Conservation (phyloP, 2,797 vertebrate genomes). For the Acridotheres tristis region DNA sequence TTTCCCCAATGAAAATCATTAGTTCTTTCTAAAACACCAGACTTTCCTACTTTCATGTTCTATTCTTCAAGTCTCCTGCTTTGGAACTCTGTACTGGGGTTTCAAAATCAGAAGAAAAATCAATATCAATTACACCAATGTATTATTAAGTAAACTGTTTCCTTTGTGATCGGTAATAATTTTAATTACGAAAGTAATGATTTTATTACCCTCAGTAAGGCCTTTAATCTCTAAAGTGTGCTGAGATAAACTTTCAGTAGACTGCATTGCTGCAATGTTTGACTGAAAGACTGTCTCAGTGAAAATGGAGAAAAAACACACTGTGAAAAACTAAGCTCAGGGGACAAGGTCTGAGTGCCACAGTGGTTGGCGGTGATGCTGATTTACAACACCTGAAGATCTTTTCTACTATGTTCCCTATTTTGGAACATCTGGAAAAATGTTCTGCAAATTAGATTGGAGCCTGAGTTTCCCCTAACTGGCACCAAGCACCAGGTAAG, state of each 20-base stretch:
- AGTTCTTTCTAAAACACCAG: background rate
- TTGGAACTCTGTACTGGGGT: background rate
- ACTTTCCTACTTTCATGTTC: constrained; percentile 2
- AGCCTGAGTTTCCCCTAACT: background rate
- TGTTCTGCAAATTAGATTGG: background rate
- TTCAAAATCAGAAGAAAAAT: constrained; percentile 38
- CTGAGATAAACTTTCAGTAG: background rate
- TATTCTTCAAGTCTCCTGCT: background rate
- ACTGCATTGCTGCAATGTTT: background rate
- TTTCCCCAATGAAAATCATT: constrained; percentile 8
- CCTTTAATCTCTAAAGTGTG: constrained; percentile 17
- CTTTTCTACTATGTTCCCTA: background rate
- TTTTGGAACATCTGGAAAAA: background rate
- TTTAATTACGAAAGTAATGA: constrained; percentile 54
- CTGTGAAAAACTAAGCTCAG: background rate
- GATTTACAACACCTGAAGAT: background rate
- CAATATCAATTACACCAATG: constrained; percentile 45
- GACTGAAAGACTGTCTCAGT: background rate
- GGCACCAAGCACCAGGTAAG: background rate
- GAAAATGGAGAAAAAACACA: background rate
- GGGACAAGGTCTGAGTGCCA: background rate
- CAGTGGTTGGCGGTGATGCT: background rate
- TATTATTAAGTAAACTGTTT: constrained; percentile 42
- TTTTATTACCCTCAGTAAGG: background rate
- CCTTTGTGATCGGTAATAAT: constrained; percentile 45